A percentile compares a stretch with the other conserved stretches of the same genome.
Conservation (phyloP, 1,140 invertebrate genomes). For the Caenorhabditis tropicalis region DNA sequence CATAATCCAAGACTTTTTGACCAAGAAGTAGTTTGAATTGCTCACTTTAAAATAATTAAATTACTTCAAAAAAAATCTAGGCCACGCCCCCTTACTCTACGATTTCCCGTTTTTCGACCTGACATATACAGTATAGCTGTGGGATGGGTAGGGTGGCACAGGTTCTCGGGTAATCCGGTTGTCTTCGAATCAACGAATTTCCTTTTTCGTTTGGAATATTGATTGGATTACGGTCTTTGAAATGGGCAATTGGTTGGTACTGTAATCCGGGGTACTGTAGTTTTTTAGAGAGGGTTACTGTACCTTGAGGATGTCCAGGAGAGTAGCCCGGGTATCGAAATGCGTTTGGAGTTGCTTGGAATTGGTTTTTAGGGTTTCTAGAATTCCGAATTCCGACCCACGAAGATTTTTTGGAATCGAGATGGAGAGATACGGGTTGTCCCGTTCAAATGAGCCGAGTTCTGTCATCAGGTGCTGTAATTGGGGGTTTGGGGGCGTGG, state of each 20-base stretch:
- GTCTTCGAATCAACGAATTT: neutral
- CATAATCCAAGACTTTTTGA: neutral
- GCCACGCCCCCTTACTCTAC: neutral
- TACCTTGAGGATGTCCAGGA: neutral
- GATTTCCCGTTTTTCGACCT: neutral
- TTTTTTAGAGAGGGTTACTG: neutral
- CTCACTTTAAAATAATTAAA: neutral
- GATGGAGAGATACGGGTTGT: conserved; percentile 48
- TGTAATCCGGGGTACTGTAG: neutral
- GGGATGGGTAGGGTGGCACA: neutral
- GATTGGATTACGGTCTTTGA: neutral
- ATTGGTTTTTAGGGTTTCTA: conserved; percentile 26
- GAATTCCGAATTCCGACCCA: neutral
- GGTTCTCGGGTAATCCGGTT: neutral
- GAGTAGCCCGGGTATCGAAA: neutral
- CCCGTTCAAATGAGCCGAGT: no score
- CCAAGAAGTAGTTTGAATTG: neutral
- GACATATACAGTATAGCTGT: neutral
- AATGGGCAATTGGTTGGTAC: neutral
- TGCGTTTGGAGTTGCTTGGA: conserved; percentile 44
- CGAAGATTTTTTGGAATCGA: conserved; percentile 47
- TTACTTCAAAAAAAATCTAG: neutral
- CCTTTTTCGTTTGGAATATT: neutral
- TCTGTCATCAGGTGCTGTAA: no score
- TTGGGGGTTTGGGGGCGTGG: no score